A percentile compares a stretch with the other conserved stretches of the same genome.
Conservation (phyloP, 2,113 vertebrate species). For the Centrocercus urophasianus region DNA sequence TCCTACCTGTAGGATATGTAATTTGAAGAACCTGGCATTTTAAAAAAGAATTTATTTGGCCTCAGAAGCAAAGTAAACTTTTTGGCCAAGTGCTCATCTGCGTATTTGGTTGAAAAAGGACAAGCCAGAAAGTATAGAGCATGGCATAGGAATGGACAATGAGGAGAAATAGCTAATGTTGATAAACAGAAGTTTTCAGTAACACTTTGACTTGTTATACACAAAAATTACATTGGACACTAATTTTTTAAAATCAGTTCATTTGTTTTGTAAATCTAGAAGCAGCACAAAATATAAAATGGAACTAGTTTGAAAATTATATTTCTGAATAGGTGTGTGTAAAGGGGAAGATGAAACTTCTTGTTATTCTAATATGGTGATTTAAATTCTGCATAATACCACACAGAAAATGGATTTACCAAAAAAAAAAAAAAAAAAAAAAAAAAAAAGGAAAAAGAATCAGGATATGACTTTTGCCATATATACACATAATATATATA, state of each 20-base stretch:
- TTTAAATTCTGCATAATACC: conserved; percentile 5
- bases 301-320: not conserved
- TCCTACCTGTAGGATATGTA: not conserved
- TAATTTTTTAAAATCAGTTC: not conserved
- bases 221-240: not conserved
- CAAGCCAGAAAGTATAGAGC: not conserved
- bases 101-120: not conserved
- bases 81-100: not conserved
- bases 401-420: conserved; percentile 7
- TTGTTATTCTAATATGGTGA: not conserved
- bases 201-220: not conserved
- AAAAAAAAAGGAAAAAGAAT: rapidly evolving
- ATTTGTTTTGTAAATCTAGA: not conserved
- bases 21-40: not conserved
- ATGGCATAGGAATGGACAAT: not conserved
- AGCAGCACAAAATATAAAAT: not conserved
- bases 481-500: too few species aligned
- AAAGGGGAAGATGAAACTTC: not conserved
- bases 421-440: not conserved
- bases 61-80: not conserved
- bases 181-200: not conserved
- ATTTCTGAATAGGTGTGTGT: not conserved
- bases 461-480: conserved; percentile 1
- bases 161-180: not conserved
- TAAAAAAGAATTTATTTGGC: not conserved